A percentile compares a stretch with the other conserved stretches of the same genome.
Conservation (phyloP, 2,113 vertebrate species). For the Corythaixoides concolor region DNA sequence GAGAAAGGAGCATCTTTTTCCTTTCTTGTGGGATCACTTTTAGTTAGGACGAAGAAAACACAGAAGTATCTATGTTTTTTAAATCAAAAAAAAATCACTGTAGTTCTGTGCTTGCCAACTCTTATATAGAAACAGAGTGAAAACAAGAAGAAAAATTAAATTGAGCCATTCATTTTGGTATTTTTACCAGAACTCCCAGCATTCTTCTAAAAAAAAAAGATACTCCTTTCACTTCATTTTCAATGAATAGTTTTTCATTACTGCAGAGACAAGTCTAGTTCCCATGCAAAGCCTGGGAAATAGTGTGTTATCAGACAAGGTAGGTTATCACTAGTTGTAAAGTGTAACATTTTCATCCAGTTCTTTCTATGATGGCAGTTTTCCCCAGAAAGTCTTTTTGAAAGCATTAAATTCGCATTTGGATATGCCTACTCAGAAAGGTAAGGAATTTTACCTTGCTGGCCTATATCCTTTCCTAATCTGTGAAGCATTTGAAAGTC, state of each 20-base stretch:
- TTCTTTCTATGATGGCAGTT: neutral
- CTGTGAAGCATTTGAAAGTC: neutral
- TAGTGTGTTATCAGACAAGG: neutral
- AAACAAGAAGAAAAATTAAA: neutral
- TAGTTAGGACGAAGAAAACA: neutral
- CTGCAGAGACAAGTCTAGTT: neutral
- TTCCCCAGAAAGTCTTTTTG: neutral
- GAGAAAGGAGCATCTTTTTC: neutral
- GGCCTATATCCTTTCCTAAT: neutral
- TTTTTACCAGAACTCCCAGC: neutral
- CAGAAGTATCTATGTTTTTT: neutral
- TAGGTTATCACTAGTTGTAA: neutral
- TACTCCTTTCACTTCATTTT: no score
- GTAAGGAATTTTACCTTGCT: neutral
- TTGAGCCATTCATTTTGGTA: neutral
- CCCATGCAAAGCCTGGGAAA: neutral
- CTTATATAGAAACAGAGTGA: slow-evolving; percentile 14
- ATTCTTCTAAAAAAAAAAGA: neutral
- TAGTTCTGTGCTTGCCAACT: neutral
- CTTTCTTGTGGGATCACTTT: neutral
- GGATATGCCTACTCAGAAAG: neutral
- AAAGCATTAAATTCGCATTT: neutral
- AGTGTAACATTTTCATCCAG: neutral
- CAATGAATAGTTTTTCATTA: neutral
- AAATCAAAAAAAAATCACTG: neutral